Conservation (phyloP, 1,140 invertebrate species). For the Drosophila insularis region DNA sequence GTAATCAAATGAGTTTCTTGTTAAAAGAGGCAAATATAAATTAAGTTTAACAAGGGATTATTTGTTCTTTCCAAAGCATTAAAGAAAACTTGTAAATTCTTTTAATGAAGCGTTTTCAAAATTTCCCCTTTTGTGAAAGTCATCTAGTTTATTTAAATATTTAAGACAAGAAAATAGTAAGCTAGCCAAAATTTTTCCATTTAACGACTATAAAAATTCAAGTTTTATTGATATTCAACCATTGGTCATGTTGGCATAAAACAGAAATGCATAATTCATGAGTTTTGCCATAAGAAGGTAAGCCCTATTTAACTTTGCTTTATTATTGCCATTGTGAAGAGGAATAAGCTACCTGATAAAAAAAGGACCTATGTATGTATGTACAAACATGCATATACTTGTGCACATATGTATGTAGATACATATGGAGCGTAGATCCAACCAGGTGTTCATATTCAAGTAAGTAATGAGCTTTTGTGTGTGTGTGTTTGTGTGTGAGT, state of each 20-base stretch:
- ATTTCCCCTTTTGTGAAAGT: too few species aligned
- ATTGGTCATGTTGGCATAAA: background rate
- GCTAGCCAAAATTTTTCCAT: background rate
- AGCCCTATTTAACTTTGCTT: background rate
- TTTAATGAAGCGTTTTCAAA: too few species aligned
- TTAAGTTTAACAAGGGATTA: too few species aligned
- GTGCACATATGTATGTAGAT: too few species aligned
- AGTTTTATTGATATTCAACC: background rate
- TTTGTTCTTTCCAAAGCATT: too few species aligned
- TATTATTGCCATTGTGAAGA: background rate
- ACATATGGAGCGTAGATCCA: background rate
- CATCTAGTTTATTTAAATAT: too few species aligned
- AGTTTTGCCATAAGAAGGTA: background rate
- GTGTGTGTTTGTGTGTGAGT: background rate
- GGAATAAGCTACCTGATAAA: background rate
- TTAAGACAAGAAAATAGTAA: too few species aligned
- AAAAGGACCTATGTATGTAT: too few species aligned
- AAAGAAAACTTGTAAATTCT: too few species aligned
- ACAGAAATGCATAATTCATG: constrained; percentile 1
- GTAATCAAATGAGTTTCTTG: too few species aligned
- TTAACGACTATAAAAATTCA: background rate
- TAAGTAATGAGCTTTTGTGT: background rate
- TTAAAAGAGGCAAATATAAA: too few species aligned
- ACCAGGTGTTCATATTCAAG: background rate
- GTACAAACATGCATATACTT: too few species aligned